Base-by-base conservation (phyloP, 1,140 invertebrate genomes). In the Megalonaias nervosa region DNA sequence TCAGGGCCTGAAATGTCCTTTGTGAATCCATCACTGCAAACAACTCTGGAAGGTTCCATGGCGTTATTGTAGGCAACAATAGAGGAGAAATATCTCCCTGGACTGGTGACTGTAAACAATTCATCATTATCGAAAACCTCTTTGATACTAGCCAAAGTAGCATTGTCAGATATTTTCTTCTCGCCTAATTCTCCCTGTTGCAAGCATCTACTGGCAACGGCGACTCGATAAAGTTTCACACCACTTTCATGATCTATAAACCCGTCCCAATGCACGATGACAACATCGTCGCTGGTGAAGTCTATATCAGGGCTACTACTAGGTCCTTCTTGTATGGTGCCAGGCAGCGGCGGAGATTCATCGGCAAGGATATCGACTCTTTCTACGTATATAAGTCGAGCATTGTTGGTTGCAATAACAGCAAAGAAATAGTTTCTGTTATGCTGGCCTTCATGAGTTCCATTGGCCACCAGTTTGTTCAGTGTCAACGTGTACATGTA, bases 201-300 rank as follows among this genome's bases (percentile, higher is more conserved):
- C 16, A 82, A 12, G 65, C 84, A 85, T 21, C 23, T 67, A 15
- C 38, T 12, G 19, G 71, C 66, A 38, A 85, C 13, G 11, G 65
- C 77, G 16, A 83, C 78, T 2, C 64, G 67, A 67, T 83, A 85
- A 19, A 80, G 48, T 23, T 68, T 66, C 21, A 85, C 80, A 11
- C 81, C 82, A 75, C 82, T 84, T 74, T 85, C 84, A 56, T 78
- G 81, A 59, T 85, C 84, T 31, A 78, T 71, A 71, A 84, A 85
- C 6, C 84, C 84, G 38, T 79, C 67, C 82, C 82, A 84, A 61
- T 75, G 62, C 23, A 81, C 77, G 56, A 70, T 57, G 26, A 84
- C 31, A 14, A 55, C 21, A 16, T 67, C 26, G 0, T 73, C 67
- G 62, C 82, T 84, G 31, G 78, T 82, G 64, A 78, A 85, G 68